Evolutionary conservation across 2,113 vertebrate genomes (phyloP).

Genomic region (Gymnocephalus cernua): DNA sequence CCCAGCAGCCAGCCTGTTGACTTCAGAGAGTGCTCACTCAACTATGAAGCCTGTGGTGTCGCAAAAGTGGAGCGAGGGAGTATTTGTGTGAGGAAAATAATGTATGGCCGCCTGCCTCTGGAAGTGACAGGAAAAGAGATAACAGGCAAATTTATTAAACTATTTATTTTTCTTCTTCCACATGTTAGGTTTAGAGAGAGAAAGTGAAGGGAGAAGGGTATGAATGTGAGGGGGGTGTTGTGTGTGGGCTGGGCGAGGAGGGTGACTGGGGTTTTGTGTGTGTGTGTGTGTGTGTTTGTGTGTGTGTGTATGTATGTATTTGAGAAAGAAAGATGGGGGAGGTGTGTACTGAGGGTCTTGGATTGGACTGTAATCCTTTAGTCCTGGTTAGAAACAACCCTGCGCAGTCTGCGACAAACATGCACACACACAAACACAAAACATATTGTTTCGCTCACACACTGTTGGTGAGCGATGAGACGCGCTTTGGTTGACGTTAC

Average conservation of each 20-base stretch:
- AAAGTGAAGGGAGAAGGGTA: constrained; percentile 29
- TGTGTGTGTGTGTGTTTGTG: constrained; percentile 1
- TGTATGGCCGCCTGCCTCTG: constrained; percentile 26
- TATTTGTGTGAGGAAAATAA: constrained; percentile 37
- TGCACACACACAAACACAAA: constrained; percentile 36
- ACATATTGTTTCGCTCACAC: constrained; percentile 5
- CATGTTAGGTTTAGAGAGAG: constrained; percentile 33
- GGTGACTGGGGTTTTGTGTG: constrained; percentile 52
- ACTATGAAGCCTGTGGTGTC: constrained; percentile 42
- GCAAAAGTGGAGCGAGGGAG: constrained; percentile 14
- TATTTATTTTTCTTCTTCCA: constrained; percentile 45
- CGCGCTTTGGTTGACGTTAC: constrained; percentile 30
- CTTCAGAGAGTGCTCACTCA: constrained; percentile 59
- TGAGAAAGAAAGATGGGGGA: constrained; percentile 34
- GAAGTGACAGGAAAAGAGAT: constrained; percentile 53
- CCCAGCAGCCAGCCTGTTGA: constrained; percentile 52
- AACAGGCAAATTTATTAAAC: constrained; percentile 42
- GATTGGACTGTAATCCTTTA: constrained; percentile 79
- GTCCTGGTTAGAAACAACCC: constrained; percentile 68
- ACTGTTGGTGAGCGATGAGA: constrained; percentile 25
- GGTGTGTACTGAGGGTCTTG: constrained; percentile 52
- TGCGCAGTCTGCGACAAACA: constrained; percentile 60
- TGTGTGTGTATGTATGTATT: constrained; percentile 26
- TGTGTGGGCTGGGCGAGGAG: constrained; percentile 25
- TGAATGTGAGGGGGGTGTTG: constrained; percentile 60